Conservation (phyloP, 1,140 invertebrate species). For the Drosophila nigrodunni region DNA sequence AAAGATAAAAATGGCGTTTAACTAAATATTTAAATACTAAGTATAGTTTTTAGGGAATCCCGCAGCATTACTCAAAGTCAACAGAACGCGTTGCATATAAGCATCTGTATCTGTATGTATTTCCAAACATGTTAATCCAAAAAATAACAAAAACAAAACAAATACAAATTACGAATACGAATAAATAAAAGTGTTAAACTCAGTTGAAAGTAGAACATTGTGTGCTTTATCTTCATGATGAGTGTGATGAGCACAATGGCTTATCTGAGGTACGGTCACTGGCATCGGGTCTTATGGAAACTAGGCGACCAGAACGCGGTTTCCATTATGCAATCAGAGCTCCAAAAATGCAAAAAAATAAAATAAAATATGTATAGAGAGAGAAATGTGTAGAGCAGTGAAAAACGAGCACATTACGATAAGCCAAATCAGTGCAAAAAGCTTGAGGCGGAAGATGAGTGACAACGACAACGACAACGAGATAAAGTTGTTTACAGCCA, state of each 20-base stretch:
- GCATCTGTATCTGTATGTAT: slow-evolving; percentile 56
- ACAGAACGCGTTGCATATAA: slow-evolving; percentile 48
- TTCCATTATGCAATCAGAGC: slow-evolving; percentile 60
- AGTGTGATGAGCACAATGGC: not conserved
- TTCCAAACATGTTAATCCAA: slow-evolving; percentile 70
- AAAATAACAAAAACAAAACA: slow-evolving; percentile 39
- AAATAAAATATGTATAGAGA: not conserved
- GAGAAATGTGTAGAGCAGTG: slow-evolving; percentile 25
- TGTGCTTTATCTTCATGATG: slow-evolving; percentile 17
- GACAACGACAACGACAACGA: slow-evolving; percentile 42
- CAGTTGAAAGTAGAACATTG: slow-evolving; percentile 22
- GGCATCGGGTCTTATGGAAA: slow-evolving; percentile 28
- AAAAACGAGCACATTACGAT: slow-evolving; percentile 46
- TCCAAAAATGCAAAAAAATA: not conserved
- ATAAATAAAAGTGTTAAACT: slow-evolving; percentile 42
- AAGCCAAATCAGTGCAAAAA: slow-evolving; percentile 53
- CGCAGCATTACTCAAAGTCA: slow-evolving; percentile 44
- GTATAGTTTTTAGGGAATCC: slow-evolving; percentile 51
- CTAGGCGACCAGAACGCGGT: slow-evolving; percentile 45
- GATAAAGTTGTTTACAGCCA: slow-evolving; percentile 81
- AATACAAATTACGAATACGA: slow-evolving; percentile 43
- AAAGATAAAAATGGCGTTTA: slow-evolving; percentile 15
- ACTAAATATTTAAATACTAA: slow-evolving; percentile 21
- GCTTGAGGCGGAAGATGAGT: slow-evolving; percentile 68
- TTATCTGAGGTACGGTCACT: slow-evolving; percentile 46